These are phyloP conservation scores for Zaprionus africanus DNA, from an alignment of 1,140 invertebrate genomes.

Conservation along the genomic window DNA sequence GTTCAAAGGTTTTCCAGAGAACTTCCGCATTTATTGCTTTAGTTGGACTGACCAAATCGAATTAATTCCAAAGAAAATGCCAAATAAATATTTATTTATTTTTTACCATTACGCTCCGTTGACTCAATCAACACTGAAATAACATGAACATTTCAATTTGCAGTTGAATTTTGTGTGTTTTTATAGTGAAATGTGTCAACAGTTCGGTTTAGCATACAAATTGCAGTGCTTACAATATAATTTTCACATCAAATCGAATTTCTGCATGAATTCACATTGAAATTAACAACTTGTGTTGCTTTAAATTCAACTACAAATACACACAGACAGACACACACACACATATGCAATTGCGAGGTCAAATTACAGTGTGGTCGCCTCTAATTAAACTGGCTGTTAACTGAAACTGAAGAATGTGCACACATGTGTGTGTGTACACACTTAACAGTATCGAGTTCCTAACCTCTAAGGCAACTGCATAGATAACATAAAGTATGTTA, in stretches of 20 bases:
- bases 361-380: no score
- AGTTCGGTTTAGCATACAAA: constrained; percentile 8
- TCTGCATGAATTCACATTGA: neutral
- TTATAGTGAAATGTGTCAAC: neutral
- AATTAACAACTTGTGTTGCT: neutral
- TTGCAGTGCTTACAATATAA: constrained; percentile 1
- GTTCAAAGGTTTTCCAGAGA: no score
- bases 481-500: no score
- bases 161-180: neutral
- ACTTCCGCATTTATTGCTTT: no score
- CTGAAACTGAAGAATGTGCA: no score
- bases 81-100: neutral
- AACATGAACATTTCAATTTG: neutral
- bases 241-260: constrained; percentile 6
- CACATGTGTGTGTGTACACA: no score
- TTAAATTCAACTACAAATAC: neutral
- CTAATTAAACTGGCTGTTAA: no score
- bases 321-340: neutral
- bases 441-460: no score
- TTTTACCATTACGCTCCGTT: neutral
- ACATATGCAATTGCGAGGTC: no score
- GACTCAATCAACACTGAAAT: neutral
- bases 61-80: neutral
- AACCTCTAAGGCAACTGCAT: no score
- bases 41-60: no score